A percentile compares a stretch with the other conserved stretches of the same genome.
phyloP scores from a whole-genome alignment of 1,140 invertebrate genomes.

The Cotesia glomerata region DNA sequence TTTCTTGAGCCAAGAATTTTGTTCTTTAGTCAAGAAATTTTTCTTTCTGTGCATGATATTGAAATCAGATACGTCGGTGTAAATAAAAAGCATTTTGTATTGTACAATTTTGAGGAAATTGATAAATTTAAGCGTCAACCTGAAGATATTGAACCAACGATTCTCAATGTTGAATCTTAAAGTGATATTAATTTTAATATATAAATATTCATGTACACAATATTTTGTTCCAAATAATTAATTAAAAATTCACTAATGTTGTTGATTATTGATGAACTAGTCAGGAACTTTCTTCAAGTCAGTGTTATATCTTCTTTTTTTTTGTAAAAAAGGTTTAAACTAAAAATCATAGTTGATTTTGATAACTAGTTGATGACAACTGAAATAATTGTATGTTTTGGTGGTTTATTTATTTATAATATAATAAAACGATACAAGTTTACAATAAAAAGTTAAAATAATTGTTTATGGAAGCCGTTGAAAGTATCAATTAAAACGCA shows the following conservation, averaged over 20 bases:
- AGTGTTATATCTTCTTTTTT: constrained; percentile 22
- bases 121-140: too few species aligned
- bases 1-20: too few species aligned
- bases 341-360: background rate
- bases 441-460: constrained; percentile 49
- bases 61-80: too few species aligned
- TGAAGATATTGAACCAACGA: constrained; percentile 37
- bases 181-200: constrained; percentile 1
- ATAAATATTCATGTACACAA: background rate
- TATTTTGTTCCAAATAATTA: background rate
- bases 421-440: constrained; percentile 45
- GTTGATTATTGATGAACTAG: constrained; percentile 34
- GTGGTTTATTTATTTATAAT: constrained; percentile 41
- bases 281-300: constrained; percentile 37
- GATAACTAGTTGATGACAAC: background rate
- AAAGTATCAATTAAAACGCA: constrained; percentile 19
- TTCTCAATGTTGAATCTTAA: constrained; percentile 45
- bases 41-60: too few species aligned
- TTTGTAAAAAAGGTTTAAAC: constrained; percentile 1
- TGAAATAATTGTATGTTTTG: background rate
- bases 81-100: too few species aligned
- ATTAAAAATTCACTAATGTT: background rate
- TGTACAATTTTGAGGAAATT: too few species aligned
- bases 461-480: constrained; percentile 34
- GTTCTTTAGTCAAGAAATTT: too few species aligned